Evolutionary conservation across 23 tunicate species (phyloP).

Genomic region (Botrylloides violaceus): DNA sequence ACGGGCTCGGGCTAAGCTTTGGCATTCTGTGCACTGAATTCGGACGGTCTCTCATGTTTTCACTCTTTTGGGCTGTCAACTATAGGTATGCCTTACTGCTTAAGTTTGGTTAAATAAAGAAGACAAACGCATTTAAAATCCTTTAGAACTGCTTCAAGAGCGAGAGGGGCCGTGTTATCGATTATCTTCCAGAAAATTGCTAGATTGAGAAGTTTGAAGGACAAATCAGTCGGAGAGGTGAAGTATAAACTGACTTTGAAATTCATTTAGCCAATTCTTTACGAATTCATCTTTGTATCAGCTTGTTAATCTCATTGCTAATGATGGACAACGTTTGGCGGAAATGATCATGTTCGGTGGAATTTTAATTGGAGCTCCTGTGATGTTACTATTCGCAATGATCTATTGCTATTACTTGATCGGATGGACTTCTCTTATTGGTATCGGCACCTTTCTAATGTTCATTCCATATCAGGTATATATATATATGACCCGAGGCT

Average conservation of each 20-base stretch:
- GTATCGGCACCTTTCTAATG: conserved; percentile 41
- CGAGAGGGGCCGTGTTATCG: conserved; percentile 71
- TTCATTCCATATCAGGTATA: conserved; percentile 76
- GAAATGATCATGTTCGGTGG: conserved; percentile 78
- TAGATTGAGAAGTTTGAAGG: conserved; percentile 61
- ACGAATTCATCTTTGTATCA: background rate
- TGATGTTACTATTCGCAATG: conserved; percentile 53
- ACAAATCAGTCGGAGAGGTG: conserved; percentile 95
- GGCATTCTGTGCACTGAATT: conserved; percentile 60
- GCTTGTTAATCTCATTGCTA: conserved; percentile 79
- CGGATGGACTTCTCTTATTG: conserved; percentile 88
- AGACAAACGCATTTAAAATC: background rate
- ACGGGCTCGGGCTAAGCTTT: conserved; percentile 50
- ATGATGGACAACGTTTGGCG: conserved; percentile 78
- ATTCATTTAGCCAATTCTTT: background rate
- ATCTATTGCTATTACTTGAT: conserved; percentile 47
- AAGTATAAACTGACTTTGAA: background rate
- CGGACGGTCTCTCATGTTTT: conserved; percentile 53
- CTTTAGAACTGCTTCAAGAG: conserved; percentile 70
- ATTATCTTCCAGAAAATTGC: conserved; percentile 74
- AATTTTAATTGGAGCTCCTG: conserved; percentile 56
- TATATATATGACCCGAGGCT: background rate
- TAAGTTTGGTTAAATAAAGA: background rate
- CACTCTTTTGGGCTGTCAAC: conserved; percentile 60
- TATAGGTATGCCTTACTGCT: conserved; percentile 33